Conservation (phyloP, 2,797 vertebrate species). For the Phrynocephalus vlangalii region DNA sequence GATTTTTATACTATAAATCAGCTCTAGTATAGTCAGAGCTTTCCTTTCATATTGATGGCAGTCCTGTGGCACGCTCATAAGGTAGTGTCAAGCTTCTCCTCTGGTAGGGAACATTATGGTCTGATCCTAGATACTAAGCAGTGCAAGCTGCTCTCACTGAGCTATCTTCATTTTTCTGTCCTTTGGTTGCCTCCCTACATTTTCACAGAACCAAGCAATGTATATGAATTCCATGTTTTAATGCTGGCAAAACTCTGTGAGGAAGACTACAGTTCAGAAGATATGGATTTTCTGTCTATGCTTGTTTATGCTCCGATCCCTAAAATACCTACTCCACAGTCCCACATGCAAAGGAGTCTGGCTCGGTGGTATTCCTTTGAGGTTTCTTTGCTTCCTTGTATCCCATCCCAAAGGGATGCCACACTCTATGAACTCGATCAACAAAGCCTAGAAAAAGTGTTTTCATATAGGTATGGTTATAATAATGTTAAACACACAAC, state of each 20-base stretch:
- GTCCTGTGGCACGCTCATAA: no score
- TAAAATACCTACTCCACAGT: no score
- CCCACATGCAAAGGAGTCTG: no score
- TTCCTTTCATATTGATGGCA: not conserved
- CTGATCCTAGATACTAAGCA: not conserved
- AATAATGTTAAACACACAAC: not conserved
- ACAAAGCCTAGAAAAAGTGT: not conserved
- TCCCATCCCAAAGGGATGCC: no score
- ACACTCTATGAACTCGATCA: not conserved
- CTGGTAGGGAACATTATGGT: not conserved
- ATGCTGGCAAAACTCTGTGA: no score
- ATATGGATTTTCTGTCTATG: no score
- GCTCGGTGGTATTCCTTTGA: no score
- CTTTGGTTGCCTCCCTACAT: not conserved
- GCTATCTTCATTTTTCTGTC: not conserved
- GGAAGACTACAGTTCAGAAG: no score
- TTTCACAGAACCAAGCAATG: no score
- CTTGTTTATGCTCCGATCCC: no score
- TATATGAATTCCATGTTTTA: no score
- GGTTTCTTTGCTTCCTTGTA: no score
- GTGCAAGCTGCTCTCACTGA: not conserved
- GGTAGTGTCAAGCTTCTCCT: not conserved
- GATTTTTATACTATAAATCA: not conserved
- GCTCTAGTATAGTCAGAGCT: not conserved
- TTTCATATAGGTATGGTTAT: not conserved